These are phyloP conservation scores for Acholoe squamosa DNA, from an alignment of 2,888 invertebrate species.

Conservation along the genomic window DNA sequence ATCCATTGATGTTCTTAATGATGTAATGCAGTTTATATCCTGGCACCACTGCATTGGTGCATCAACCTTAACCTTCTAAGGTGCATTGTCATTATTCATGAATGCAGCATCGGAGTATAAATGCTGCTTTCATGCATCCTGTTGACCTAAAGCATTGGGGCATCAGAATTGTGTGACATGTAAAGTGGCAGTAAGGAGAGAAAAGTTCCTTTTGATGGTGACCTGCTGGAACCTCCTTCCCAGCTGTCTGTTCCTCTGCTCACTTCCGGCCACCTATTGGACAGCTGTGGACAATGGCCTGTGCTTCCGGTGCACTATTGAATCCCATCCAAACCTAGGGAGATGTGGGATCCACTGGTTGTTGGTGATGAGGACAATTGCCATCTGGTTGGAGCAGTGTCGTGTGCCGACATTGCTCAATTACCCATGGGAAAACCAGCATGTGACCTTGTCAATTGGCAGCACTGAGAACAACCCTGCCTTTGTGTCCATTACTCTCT, in stretches of 20 bases:
- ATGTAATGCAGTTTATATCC: too few relatives aligned
- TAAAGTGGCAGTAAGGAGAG: too few relatives aligned
- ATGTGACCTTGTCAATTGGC: slow-evolving; percentile 25
- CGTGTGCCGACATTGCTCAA: background rate
- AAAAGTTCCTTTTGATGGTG: background rate
- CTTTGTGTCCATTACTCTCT: background rate
- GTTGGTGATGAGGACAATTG: background rate
- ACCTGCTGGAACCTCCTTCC: background rate
- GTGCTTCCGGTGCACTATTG: background rate
- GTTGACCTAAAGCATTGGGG: too few relatives aligned
- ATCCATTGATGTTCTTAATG: too few relatives aligned
- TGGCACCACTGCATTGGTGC: too few relatives aligned
- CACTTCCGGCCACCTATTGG: slow-evolving; percentile 1
- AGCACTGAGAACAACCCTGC: background rate
- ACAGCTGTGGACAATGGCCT: background rate
- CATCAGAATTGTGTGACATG: too few relatives aligned
- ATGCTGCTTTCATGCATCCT: too few relatives aligned
- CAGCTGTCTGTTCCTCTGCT: slow-evolving; percentile 7
- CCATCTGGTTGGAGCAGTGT: background rate
- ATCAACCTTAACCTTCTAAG: too few relatives aligned
- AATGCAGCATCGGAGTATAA: too few relatives aligned
- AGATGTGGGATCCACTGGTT: background rate
- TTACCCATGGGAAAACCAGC: background rate
- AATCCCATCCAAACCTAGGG: background rate
- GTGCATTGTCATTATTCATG: too few relatives aligned